These are phyloP conservation scores for Antheraea pernyi DNA, from an alignment of 1,140 invertebrate genomes.

Conservation along the genomic window DNA sequence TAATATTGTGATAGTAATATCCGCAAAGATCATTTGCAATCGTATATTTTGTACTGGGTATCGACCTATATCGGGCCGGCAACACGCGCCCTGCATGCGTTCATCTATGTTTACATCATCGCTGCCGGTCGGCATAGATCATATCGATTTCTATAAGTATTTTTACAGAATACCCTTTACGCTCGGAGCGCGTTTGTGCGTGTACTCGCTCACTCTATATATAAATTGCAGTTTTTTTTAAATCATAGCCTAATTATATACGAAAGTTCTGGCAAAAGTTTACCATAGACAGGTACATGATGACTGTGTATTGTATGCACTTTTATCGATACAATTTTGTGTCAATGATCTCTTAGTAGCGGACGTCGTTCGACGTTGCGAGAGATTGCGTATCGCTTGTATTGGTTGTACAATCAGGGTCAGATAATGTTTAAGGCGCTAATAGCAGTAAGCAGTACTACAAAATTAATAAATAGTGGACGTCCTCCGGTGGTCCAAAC, in stretches of 20 bases:
- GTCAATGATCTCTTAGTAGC: conserved; percentile 17
- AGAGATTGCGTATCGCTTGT: not conserved
- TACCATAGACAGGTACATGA: conserved; percentile 2
- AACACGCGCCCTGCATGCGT: conserved; percentile 6
- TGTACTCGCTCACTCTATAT: conserved; percentile 39
- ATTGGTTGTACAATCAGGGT: not conserved
- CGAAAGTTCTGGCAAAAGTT: conserved; percentile 18
- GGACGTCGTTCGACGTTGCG: not conserved
- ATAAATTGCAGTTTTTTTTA: conserved; percentile 39
- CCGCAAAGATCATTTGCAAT: conserved; percentile 8
- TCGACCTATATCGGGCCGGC: conserved; percentile 11
- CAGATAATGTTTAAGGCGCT: too few relatives aligned
- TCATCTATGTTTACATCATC: conserved; percentile 39
- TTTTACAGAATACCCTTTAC: conserved; percentile 38
- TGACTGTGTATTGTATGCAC: not conserved
- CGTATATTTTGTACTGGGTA: conserved; percentile 10
- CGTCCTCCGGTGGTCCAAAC: too few relatives aligned
- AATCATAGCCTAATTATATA: conserved; percentile 26
- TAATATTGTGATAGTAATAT: conserved; percentile 13
- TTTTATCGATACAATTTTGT: not conserved
- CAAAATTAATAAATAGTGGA: too few relatives aligned
- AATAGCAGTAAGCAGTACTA: too few relatives aligned
- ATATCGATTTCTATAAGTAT: conserved; percentile 41
- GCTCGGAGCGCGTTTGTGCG: conserved; percentile 27
- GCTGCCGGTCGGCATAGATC: conserved; percentile 26